Evolutionary conservation across 1,140 invertebrate species (phyloP), one percentile per base, ranked within the genome.

Genomic region (Drosophila kikkawai): DNA sequence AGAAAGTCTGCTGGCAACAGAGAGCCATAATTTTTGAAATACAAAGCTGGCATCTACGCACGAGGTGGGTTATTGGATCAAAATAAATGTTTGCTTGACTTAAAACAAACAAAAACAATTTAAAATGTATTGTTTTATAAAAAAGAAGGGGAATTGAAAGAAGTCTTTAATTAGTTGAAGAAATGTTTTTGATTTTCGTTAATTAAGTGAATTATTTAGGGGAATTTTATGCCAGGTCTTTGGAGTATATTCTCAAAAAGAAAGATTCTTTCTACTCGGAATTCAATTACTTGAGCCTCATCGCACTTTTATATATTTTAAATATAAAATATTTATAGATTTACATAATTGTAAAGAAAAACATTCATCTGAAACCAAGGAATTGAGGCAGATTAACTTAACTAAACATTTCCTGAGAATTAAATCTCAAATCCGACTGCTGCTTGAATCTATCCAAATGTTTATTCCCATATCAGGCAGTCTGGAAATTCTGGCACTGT

Each of bases 21-120:
- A 19, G 2, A 44, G 0, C 0, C 15, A 65, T 44, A 60, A 3
- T 22, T 19, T 34, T 32, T 6, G 11, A 58, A 7, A 58, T 12
- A 15, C 53, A 41, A 37, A n/a, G 17, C 17, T 13, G 29, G 17
- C 15, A 63, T 44, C 8, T 63, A 22, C 63, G 63, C 37, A 66
- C 19, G 29, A 19, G 13, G 3, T 37, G 19, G 7, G 15, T 22
- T 55, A 22, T 34, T 11, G 15, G 56, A 65, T 19, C 36, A 44
- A 44, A 36, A 63, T 17, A 36, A 34, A 22, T 44, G 11, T 42
- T 65, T 61, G 11, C 11, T 5, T n/a, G n/a, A 13, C 9, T 58
- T 32, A n/a, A 11, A 26, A 13, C 5, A 36, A 19, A 63, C 13
- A 26, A 57, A 15, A 29, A 29, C 7, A 55, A 19, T 15, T 22